A percentile compares a stretch with the other conserved stretches of the same genome.
Evolutionary conservation across 2,888 invertebrate genomes (phyloP).

Genomic region (Trichogramma dendrolimi): DNA sequence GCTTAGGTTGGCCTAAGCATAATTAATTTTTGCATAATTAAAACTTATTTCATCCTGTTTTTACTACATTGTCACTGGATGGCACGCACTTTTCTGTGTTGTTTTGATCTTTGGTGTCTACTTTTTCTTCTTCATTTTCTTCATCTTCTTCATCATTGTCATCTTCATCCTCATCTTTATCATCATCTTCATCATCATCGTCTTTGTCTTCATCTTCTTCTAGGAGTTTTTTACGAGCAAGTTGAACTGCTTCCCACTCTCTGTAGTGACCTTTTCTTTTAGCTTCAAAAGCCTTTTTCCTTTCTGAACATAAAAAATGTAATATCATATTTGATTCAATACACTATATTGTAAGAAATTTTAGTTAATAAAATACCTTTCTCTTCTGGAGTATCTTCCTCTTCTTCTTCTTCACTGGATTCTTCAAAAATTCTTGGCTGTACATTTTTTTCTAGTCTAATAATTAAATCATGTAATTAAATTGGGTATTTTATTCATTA

Average conservation of each 20-base stretch:
- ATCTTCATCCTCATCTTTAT: slow-evolving; percentile 32
- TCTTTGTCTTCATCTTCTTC: slow-evolving; percentile 83
- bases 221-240: slow-evolving; percentile 85
- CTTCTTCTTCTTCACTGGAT: slow-evolving; percentile 48
- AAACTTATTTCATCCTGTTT: slow-evolving; percentile 32
- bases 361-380: slow-evolving; percentile 40
- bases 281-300: slow-evolving; percentile 78
- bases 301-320: slow-evolving; percentile 52
- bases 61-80: slow-evolving; percentile 44
- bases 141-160: slow-evolving; percentile 27
- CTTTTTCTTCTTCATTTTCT: slow-evolving; percentile 27
- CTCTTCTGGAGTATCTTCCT: slow-evolving; percentile 56
- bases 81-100: slow-evolving; percentile 47
- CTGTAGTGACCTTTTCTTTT: slow-evolving; percentile 97
- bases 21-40: too few species aligned
- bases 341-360: background rate
- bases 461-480: background rate
- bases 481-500: background rate
- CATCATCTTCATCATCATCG: slow-evolving; percentile 45
- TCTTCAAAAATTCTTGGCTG: slow-evolving; percentile 54
- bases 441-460: slow-evolving; percentile 50
- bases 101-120: slow-evolving; percentile 30
- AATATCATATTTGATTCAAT: background rate
- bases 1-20: too few species aligned
- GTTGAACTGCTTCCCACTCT: slow-evolving; percentile 90